Conservation (phyloP, 2,888 invertebrate genomes). For the Hoplodrina ambigua region DNA sequence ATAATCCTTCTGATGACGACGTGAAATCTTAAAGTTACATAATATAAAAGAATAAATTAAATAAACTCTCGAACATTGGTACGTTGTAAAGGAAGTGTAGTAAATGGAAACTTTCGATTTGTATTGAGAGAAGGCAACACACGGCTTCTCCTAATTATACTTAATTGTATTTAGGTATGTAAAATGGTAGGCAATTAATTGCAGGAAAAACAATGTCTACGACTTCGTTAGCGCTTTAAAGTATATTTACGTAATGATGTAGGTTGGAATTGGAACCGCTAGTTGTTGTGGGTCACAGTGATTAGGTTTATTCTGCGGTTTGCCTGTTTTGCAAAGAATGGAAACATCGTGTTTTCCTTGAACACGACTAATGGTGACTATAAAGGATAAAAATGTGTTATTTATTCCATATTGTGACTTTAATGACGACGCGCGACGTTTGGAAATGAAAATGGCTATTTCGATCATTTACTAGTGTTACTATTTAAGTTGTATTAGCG, state of each 20-base stretch:
- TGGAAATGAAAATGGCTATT: conserved; percentile 31
- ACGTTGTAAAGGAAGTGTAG: background rate
- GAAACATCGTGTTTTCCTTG: conserved; percentile 68
- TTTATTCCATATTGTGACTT: conserved; percentile 58
- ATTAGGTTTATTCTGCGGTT: conserved; percentile 74
- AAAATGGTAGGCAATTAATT: conserved; percentile 15
- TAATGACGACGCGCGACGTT: conserved; percentile 64
- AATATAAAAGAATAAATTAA: background rate
- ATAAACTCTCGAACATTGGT: background rate
- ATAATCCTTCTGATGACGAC: conserved; percentile 4
- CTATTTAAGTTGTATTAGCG: conserved; percentile 23
- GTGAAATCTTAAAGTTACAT: background rate
- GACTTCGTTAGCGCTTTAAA: conserved; percentile 30
- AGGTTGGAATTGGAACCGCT: conserved; percentile 27
- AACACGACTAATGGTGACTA: conserved; percentile 64
- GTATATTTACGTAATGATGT: conserved; percentile 57
- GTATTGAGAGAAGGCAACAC: background rate
- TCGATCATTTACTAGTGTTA: conserved; percentile 10
- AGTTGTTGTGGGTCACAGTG: conserved; percentile 51
- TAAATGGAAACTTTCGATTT: background rate
- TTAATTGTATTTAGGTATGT: conserved; percentile 10
- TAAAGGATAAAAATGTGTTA: conserved; percentile 64
- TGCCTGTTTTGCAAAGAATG: conserved; percentile 78
- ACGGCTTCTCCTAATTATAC: conserved; percentile 9
- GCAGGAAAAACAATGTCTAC: conserved; percentile 40